Base-by-base conservation (phyloP, 2,113 vertebrate species). In the Cochlearius cochlearius region DNA sequence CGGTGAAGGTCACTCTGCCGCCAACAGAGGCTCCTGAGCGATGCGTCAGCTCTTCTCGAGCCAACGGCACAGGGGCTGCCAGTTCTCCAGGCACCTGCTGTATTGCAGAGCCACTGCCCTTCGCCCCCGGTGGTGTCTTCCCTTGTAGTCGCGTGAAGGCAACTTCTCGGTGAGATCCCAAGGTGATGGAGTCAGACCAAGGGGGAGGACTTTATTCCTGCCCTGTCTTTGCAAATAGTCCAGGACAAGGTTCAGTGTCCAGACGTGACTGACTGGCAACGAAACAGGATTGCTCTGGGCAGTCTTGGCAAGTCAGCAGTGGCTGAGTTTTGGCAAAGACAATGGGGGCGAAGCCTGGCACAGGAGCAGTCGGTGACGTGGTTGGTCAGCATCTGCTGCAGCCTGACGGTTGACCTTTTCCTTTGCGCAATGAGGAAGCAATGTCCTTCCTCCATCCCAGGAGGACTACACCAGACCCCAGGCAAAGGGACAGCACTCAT, bases 201-300 rank as follows among this genome's bases (percentile, higher is more conserved):
- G 11, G 67, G 55, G 60, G 32, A 72, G 94, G 91, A 91, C 60
- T 91, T 94, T 49, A 79, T 36, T 92, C 80, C 84, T 41, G 30
- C 49, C 58, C 73, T 53, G 43, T 64, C 80, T 87, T 75, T 82
- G 69, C 92, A 90, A 30, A 62, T n/a, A 41, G 66, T 41, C 81
- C 92, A 53, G 96, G 87, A 95, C 94, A 95, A 94, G 94, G 96
- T 90, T 95, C 94, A 95, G 91, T 7, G 66, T 85, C 90, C 36
- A 60, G 94, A 92, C 4, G 0, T 64, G 91, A 88, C 71, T 5
- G 22, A 62, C 45, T 95, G 96, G 79, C 96, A 93, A 19, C 0
- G 6, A 32, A 68, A 79, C 49, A 85, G 85, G 77, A 45, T 38
- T 15, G 0, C 91, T 94, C 93, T 72, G 91, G 80, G 77, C 84